A percentile compares a stretch with the other conserved stretches of the same genome.
These are phyloP conservation scores for Nephrocerus scutellatus DNA, from an alignment of 2,888 invertebrate species.

Conservation along the genomic window DNA sequence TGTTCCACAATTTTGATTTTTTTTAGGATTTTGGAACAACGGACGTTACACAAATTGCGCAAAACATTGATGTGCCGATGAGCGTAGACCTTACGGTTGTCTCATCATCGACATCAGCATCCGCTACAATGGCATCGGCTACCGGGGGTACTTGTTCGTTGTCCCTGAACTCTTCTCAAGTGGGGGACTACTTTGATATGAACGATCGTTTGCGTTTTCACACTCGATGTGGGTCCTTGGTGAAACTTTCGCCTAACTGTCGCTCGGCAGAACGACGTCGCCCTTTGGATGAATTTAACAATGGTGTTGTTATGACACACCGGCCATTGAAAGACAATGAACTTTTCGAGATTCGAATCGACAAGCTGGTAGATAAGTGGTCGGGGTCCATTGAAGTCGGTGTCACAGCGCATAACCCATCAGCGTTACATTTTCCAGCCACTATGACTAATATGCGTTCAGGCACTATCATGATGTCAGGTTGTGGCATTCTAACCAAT, in stretches of 20 bases:
- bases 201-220: slow-evolving; percentile 75
- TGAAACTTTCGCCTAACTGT: slow-evolving; percentile 75
- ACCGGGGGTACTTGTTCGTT: background rate
- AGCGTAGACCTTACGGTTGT: slow-evolving; percentile 38
- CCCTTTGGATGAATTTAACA: slow-evolving; percentile 90
- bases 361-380: slow-evolving; percentile 90
- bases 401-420: slow-evolving; percentile 88
- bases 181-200: slow-evolving; percentile 38
- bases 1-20: background rate
- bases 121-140: slow-evolving; percentile 16
- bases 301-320: slow-evolving; percentile 93
- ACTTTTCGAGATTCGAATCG: slow-evolving; percentile 90
- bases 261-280: slow-evolving; percentile 80
- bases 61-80: slow-evolving; percentile 45
- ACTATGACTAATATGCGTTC: slow-evolving; percentile 96
- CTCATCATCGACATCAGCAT: slow-evolving; percentile 18
- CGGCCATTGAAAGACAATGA: slow-evolving; percentile 80
- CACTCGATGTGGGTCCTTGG: slow-evolving; percentile 77
- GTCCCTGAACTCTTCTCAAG: slow-evolving; percentile 13
- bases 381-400: slow-evolving; percentile 68
- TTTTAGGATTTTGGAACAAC: slow-evolving; percentile 28
- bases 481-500: slow-evolving; percentile 91
- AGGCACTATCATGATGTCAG: slow-evolving; percentile 93
- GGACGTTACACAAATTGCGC: slow-evolving; percentile 38
- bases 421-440: slow-evolving; percentile 82